Evolutionary conservation across 2,113 vertebrate species (phyloP).

Genomic region (Vulpes ferrilata): DNA sequence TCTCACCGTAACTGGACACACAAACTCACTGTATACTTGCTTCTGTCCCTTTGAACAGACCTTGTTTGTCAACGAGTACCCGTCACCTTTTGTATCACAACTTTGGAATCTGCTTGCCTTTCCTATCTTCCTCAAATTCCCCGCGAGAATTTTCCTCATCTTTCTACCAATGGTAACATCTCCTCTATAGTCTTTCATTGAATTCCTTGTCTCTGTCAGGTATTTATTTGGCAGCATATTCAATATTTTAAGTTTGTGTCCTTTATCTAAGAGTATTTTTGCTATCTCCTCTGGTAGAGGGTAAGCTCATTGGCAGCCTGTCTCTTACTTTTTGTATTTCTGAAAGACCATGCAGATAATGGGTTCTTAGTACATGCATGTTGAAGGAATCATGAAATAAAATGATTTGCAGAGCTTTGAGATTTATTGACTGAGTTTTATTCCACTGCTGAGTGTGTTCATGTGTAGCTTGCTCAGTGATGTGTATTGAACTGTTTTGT

Average conservation of each 20-base stretch:
- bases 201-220: background rate
- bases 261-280: background rate
- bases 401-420: constrained; percentile 25
- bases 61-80: background rate
- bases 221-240: background rate
- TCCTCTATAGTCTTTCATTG: background rate
- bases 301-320: background rate
- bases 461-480: background rate
- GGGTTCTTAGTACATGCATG: background rate
- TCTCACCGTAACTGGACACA: background rate
- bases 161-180: background rate
- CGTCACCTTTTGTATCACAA: background rate
- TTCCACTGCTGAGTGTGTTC: background rate
- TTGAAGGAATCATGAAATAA: constrained; percentile 36
- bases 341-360: background rate
- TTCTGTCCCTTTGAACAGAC: background rate
- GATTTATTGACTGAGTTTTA: constrained; percentile 25
- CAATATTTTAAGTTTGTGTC: background rate
- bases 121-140: background rate
- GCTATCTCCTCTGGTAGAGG: background rate
- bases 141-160: background rate
- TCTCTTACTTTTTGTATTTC: background rate
- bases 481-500: background rate
- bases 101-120: constrained; percentile 1
- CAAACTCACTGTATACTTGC: background rate